Base-by-base conservation (phyloP, 2,888 invertebrate species). In the Nephrotoma appendiculata region DNA sequence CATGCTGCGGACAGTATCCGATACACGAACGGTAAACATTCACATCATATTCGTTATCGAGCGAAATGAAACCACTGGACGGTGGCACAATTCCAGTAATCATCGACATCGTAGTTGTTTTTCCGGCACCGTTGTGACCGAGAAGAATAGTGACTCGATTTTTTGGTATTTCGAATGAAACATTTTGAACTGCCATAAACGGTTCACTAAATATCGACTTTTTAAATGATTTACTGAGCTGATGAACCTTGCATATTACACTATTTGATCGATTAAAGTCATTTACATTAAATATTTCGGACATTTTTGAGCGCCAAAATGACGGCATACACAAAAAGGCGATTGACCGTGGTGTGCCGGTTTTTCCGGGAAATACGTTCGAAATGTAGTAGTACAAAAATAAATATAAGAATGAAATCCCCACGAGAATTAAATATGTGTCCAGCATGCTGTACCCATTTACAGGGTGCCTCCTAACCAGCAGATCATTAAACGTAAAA, bases 1-100 rank as follows among this genome's bases (percentile, higher is more conserved):
- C 96, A 90, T 98, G 95, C 90, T 98, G 98, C 0, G 98, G 98
- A 91, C 98, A 99, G 86, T 98, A 93, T 0, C 98, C 98, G 86
- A 99, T 93, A 88, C 94, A 93, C 87, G 94, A 93, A 52, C 97
- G 93, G 87, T 97, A 95, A 52, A 93, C 92, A 11, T 93, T 91
- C 89, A 95, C 93, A 88, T 96, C 93, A 0, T 92, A 92, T 88
- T 93, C 92, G 15, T 97, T 94, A 91, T 97, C 95, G 89, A 94
- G 93, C 41, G 89, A 88, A 86, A 92, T 91, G 87, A 89, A 90
- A 0, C 92, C 91, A 9, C 89, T 88, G 87, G 88, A 87, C 83
- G 88, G 88, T 41, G 90, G 86, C 12, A 88, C 86, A 86, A 87
- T 89, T 92, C 93, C 95, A 89, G 95, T 94, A n/a, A 95, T 92